A percentile compares a stretch with the other conserved stretches of the same genome.
These are phyloP conservation scores for Wiebesia pumilae DNA, from an alignment of 1,140 invertebrate species.

Conservation along the genomic window DNA sequence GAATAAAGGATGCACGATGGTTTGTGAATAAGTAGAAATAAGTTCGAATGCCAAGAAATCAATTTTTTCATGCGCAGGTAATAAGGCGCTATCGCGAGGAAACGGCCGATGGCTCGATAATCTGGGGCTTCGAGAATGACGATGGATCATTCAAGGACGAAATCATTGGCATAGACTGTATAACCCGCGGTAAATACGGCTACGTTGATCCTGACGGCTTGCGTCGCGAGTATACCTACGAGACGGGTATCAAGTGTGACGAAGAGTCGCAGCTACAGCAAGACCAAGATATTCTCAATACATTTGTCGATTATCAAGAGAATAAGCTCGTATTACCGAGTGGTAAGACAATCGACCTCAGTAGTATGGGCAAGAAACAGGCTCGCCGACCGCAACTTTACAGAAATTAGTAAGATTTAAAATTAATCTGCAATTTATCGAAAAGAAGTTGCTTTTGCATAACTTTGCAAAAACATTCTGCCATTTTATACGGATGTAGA, in stretches of 20 bases:
- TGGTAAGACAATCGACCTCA: constrained; percentile 81
- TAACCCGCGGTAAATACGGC: constrained; percentile 87
- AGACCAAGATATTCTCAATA: constrained; percentile 65
- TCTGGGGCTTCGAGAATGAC: constrained; percentile 91
- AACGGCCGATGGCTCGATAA: constrained; percentile 87
- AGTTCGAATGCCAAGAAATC: background rate
- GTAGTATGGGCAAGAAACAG: constrained; percentile 81
- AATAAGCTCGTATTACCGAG: constrained; percentile 82
- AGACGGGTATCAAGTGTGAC: constrained; percentile 81
- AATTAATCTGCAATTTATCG: background rate
- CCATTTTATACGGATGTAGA: background rate
- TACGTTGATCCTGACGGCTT: constrained; percentile 88
- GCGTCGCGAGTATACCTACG: constrained; percentile 83
- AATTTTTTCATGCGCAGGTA: constrained; percentile 61
- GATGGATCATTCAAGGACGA: constrained; percentile 86
- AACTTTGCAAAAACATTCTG: background rate
- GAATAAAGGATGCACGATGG: too few species aligned
- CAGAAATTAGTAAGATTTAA: constrained; percentile 57
- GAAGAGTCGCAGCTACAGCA: constrained; percentile 78
- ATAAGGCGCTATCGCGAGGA: constrained; percentile 82
- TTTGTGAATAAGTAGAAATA: too few species aligned
- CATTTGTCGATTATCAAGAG: constrained; percentile 82
- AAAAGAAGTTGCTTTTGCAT: background rate
- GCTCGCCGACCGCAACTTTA: constrained; percentile 77
- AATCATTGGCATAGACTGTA: constrained; percentile 85